phyloP scores from a whole-genome alignment of 2,888 invertebrate species.

The Hartigia nigra region DNA sequence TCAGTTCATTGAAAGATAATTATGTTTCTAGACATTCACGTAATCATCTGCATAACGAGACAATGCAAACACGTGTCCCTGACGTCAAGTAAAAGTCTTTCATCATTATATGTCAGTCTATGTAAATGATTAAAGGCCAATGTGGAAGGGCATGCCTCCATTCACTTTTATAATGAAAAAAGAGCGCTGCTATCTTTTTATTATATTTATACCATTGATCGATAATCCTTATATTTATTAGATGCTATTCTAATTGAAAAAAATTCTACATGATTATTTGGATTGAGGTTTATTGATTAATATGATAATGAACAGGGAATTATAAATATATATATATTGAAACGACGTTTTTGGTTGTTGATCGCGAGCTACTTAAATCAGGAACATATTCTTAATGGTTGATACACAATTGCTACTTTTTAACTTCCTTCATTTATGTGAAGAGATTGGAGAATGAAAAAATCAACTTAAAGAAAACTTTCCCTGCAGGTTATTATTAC shows the following conservation, averaged over 20 bases:
- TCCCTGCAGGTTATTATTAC: slow-evolving; percentile 25
- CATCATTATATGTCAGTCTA: background rate
- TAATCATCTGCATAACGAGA: background rate
- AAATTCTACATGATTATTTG: background rate
- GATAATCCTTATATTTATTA: background rate
- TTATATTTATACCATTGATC: background rate
- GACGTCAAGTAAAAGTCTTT: background rate
- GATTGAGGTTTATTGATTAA: too few relatives aligned
- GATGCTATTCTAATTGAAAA: background rate
- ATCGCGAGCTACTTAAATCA: too few relatives aligned
- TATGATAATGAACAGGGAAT: too few relatives aligned
- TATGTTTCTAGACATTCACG: background rate
- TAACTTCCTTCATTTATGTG: background rate
- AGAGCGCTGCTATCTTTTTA: background rate
- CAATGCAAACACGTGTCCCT: background rate
- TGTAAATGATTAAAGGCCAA: background rate
- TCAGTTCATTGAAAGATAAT: too few relatives aligned
- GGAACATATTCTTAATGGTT: background rate
- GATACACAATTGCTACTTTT: background rate
- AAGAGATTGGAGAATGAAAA: slow-evolving; percentile 17
- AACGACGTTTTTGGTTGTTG: too few relatives aligned
- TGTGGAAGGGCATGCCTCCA: background rate
- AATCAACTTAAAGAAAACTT: slow-evolving; percentile 27
- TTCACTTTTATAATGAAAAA: background rate
- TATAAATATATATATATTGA: too few relatives aligned